Evolutionary conservation across 1,140 invertebrate species (phyloP).

Genomic region (Papilio helenus): DNA sequence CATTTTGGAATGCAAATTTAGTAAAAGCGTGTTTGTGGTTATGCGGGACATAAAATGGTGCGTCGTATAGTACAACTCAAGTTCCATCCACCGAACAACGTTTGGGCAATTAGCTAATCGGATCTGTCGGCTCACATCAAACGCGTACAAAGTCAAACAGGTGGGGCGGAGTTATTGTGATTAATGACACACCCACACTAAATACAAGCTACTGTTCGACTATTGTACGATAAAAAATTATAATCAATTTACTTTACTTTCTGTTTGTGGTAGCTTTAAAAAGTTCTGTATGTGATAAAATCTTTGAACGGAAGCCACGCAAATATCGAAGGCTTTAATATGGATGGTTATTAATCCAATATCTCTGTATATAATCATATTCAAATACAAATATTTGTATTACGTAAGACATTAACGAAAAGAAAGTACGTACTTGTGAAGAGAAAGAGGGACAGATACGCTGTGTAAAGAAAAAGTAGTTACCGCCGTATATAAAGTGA

Average conservation of each 20-base stretch:
- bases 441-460: neutral
- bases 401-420: neutral
- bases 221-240: neutral
- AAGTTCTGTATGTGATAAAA: too few species aligned
- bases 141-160: slow-evolving; percentile 12
- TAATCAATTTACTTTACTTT: neutral
- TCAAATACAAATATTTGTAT: neutral
- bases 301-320: neutral
- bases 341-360: neutral
- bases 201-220: neutral
- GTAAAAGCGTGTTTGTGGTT: too few species aligned
- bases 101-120: slow-evolving; percentile 16
- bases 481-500: slow-evolving; percentile 7
- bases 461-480: slow-evolving; percentile 15
- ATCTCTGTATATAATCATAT: neutral
- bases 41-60: too few species aligned
- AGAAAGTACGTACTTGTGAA: neutral
- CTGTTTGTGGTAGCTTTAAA: neutral
- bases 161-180: neutral
- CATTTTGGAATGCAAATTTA: too few species aligned
- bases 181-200: neutral
- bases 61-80: too few species aligned
- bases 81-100: neutral
- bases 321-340: neutral
- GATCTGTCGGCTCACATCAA: slow-evolving; percentile 10